A percentile compares a stretch with the other conserved stretches of the same genome.
Conservation (phyloP, 2,113 vertebrate genomes). For the Myanophis thanlyinensis region DNA sequence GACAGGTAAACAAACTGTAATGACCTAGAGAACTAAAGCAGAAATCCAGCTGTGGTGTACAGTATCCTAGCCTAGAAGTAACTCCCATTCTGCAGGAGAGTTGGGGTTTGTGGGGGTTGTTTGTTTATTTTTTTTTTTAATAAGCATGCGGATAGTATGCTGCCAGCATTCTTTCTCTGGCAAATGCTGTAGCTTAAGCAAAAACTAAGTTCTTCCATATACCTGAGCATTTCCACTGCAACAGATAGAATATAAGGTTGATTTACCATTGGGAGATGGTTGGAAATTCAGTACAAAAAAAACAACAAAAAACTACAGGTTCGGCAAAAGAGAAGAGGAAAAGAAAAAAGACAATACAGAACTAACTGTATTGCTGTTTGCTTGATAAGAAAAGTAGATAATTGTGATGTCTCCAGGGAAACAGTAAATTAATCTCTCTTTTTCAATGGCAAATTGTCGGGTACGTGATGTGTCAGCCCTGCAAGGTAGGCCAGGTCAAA, state of each 20-base stretch:
- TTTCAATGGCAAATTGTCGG: neutral
- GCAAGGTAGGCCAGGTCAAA: neutral
- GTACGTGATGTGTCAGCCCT: neutral
- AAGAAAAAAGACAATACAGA: neutral
- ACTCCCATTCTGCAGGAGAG: neutral
- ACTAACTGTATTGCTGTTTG: neutral
- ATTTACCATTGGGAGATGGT: neutral
- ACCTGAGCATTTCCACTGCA: neutral
- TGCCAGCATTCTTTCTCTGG: neutral
- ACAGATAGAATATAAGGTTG: neutral
- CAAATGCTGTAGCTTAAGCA: neutral
- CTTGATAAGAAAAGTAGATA: neutral
- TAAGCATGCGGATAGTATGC: neutral
- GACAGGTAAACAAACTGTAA: neutral
- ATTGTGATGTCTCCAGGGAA: accelerated
- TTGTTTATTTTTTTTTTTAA: neutral
- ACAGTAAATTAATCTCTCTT: neutral
- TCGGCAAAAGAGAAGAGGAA: neutral
- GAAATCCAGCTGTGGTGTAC: neutral
- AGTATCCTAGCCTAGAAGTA: neutral
- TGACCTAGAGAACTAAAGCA: neutral
- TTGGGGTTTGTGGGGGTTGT: no score
- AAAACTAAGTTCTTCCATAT: neutral
- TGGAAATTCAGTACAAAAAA: neutral
- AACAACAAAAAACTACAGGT: neutral